phyloP scores from a whole-genome alignment of 1,140 invertebrate genomes.

The Drosophila pectinifera region DNA sequence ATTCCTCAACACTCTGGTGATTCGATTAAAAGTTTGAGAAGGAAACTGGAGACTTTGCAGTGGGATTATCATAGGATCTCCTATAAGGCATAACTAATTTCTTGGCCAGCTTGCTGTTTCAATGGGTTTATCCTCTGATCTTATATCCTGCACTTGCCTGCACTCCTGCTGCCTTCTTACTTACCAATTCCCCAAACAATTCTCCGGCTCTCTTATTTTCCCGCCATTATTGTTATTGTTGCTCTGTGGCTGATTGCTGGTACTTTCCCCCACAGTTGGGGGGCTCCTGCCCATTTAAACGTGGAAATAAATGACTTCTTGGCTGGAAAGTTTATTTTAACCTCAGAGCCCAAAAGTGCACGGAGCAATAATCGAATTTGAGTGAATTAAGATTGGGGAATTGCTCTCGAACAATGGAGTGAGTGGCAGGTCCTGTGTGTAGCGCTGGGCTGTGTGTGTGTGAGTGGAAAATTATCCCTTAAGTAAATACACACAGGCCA shows the following conservation, averaged over 20 bases:
- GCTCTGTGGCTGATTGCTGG: conserved; percentile 50
- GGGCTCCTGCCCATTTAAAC: conserved; percentile 71
- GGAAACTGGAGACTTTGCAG: neutral
- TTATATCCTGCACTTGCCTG: conserved; percentile 11
- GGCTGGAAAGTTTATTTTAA: conserved; percentile 79
- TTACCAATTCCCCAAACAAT: conserved; percentile 45
- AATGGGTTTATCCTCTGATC: conserved; percentile 18
- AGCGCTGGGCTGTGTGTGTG: too few species aligned
- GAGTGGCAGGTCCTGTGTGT: conserved; percentile 37
- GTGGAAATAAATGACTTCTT: conserved; percentile 83
- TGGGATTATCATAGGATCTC: conserved; percentile 4
- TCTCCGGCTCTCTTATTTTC: conserved; percentile 25
- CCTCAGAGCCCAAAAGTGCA: conserved; percentile 71
- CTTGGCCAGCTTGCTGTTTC: too few species aligned
- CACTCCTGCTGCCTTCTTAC: conserved; percentile 2
- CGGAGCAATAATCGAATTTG: conserved; percentile 81
- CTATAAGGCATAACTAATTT: neutral
- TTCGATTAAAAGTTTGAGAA: conserved; percentile 6
- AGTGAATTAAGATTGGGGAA: conserved; percentile 84
- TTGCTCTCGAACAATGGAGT: conserved; percentile 75
- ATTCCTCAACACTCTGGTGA: conserved; percentile 13
- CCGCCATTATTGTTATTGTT: conserved; percentile 49
- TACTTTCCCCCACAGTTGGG: conserved; percentile 18
- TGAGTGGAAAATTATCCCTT: conserved; percentile 77
- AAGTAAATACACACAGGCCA: conserved; percentile 64